These are phyloP conservation scores for Hoplodrina blanda DNA, from an alignment of 2,888 invertebrate genomes.

Conservation along the genomic window DNA sequence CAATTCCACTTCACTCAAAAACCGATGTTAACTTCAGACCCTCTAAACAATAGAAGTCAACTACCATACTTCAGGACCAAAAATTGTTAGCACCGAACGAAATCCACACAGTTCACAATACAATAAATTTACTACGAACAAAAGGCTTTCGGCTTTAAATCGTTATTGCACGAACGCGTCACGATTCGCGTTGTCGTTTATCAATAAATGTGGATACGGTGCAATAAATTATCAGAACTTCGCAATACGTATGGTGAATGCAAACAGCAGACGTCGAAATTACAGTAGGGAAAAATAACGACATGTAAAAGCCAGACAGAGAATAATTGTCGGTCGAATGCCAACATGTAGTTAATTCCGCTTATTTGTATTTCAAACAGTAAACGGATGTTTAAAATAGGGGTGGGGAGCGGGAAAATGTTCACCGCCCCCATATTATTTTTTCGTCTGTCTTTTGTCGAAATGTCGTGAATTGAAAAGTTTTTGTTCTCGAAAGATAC, in stretches of 20 bases:
- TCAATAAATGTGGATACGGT: slow-evolving; percentile 81
- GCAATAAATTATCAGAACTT: slow-evolving; percentile 80
- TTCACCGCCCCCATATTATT: slow-evolving; percentile 38
- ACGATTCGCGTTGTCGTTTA: slow-evolving; percentile 73
- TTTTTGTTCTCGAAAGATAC: slow-evolving; percentile 55
- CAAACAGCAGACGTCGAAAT: slow-evolving; percentile 81
- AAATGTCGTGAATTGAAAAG: slow-evolving; percentile 54
- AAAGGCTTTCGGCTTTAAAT: slow-evolving; percentile 71
- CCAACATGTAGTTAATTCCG: slow-evolving; percentile 80
- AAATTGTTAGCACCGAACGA: slow-evolving; percentile 46
- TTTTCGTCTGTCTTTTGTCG: slow-evolving; percentile 38
- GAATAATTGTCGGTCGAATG: slow-evolving; percentile 81
- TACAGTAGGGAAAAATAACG: slow-evolving; percentile 82
- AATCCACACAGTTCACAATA: slow-evolving; percentile 67
- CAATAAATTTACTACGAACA: slow-evolving; percentile 70
- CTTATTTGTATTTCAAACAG: slow-evolving; percentile 78
- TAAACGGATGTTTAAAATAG: slow-evolving; percentile 50
- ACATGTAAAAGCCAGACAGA: slow-evolving; percentile 74
- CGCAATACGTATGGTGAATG: slow-evolving; percentile 76
- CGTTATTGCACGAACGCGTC: slow-evolving; percentile 69
- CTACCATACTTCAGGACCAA: slow-evolving; percentile 46
- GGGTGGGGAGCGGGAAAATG: slow-evolving; percentile 9
- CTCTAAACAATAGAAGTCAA: slow-evolving; percentile 51
- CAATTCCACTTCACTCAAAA: slow-evolving; percentile 10
- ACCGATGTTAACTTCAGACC: slow-evolving; percentile 38